phyloP scores from a whole-genome alignment of 2,888 invertebrate species.

The Girardia tigrina region DNA sequence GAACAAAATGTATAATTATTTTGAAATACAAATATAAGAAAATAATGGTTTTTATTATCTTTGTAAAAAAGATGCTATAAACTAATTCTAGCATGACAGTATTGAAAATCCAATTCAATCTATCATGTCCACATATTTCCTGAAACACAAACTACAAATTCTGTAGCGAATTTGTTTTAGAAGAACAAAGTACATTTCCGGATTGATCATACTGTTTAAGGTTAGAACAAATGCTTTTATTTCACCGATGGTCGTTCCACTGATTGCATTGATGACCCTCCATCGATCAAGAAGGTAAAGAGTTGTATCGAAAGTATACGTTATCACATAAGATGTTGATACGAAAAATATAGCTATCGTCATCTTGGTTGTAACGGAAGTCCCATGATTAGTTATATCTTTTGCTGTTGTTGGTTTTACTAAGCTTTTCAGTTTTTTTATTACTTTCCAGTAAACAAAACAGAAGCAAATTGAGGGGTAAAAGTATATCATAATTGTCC shows the following conservation, averaged over 20 bases:
- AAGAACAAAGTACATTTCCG: slow-evolving; percentile 9
- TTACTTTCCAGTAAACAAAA: neutral
- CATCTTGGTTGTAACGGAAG: neutral
- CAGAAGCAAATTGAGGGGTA: neutral
- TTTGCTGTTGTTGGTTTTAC: neutral
- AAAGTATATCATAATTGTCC: neutral
- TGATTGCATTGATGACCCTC: neutral
- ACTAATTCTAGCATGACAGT: too few relatives aligned
- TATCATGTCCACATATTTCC: too few relatives aligned
- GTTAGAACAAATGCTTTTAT: neutral
- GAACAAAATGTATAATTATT: too few relatives aligned
- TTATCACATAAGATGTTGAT: neutral
- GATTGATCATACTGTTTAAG: neutral
- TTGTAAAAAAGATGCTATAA: too few relatives aligned
- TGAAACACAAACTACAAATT: too few relatives aligned
- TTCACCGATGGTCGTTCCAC: neutral
- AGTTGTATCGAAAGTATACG: neutral
- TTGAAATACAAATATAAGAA: too few relatives aligned
- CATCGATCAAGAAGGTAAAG: neutral
- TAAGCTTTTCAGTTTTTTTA: neutral
- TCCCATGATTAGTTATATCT: neutral
- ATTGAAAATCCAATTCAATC: too few relatives aligned
- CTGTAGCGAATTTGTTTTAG: neutral
- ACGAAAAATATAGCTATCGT: neutral
- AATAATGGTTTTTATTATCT: too few relatives aligned